Base-by-base conservation (phyloP, 1,140 invertebrate species). In the Euglossa dilemma region DNA sequence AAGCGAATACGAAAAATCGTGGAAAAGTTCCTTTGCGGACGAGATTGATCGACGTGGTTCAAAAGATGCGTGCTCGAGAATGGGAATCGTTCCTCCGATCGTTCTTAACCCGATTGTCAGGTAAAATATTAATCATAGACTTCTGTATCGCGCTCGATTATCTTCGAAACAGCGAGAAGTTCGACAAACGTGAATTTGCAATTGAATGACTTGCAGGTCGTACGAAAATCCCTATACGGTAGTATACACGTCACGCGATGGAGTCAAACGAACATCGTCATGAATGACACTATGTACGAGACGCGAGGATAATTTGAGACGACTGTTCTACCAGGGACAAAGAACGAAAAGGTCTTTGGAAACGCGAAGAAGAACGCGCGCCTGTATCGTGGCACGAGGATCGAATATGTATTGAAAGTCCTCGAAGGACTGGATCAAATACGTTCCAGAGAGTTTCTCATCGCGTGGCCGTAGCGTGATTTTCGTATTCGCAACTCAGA, bases 401-500 rank as follows among this genome's bases (percentile, higher is more conserved):
- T 74, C 70, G 59, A 80, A 54, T 61, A 52, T 16, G 12, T 18
- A 71, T 50, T 1, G 23, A 59, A 20, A 72, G 45, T 71, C 28
- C 56, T 74, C 79, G 71, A 56, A 11, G 54, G n/a, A 50, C 14
- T 18, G 45, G 23, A 25, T 74, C 50, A 45, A n/a, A 28, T 12
- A 63, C 54, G 20, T 16, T 6, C 8, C 16, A 80, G 0, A n/a
- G 61, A 20, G 9, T 45, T 63, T 18, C 47, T 28, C 23, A 16
- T 57, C 61, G 3, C 43, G 36, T 50, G 25, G 6, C 11, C 25
- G n/a, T 28, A 25, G 11, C 54, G 8, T 14, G 63, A 66, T 59
- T 80, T 87, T 61, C 72, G 52, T 57, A 18, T 74, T 74, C 57
- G 69, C 59, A 56, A 52, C 61, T 25, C 16, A 18, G 54, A 23